phyloP scores from a whole-genome alignment of 2,797 vertebrate genomes.

The Otolemur crassicaudatus region DNA sequence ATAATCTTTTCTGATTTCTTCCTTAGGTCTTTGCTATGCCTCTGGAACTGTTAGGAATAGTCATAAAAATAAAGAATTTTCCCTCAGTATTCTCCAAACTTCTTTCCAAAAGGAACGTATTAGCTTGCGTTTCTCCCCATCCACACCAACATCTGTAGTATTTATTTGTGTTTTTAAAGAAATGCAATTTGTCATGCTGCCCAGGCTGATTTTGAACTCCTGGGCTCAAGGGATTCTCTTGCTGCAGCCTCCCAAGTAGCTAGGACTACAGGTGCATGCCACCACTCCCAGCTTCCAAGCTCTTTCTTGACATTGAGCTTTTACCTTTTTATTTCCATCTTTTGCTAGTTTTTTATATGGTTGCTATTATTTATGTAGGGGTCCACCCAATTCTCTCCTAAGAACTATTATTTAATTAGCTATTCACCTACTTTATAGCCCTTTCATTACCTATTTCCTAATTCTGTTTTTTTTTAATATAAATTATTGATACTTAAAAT shows the following conservation, averaged over 20 bases:
- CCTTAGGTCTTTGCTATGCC: neutral
- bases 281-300: neutral
- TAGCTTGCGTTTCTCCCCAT: too few species aligned
- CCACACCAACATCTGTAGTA: neutral
- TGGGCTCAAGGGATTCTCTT: neutral
- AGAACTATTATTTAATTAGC: neutral
- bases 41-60: neutral
- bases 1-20: neutral
- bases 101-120: too few species aligned
- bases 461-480: neutral
- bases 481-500: neutral
- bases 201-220: neutral
- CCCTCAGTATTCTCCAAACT: too few species aligned
- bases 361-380: neutral
- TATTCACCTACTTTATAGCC: too few species aligned
- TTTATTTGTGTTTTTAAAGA: neutral
- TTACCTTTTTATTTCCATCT: neutral
- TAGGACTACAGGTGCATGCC: neutral
- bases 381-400: neutral
- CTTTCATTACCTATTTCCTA: neutral
- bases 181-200: neutral
- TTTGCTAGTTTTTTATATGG: neutral
- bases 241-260: neutral
- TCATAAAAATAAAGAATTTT: neutral
- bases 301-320: neutral